Percentiles rank a stretch among this genome's conserved stretches.
Evolutionary conservation across 2,888 invertebrate genomes (phyloP).

Genomic region (Baccha elongata): DNA sequence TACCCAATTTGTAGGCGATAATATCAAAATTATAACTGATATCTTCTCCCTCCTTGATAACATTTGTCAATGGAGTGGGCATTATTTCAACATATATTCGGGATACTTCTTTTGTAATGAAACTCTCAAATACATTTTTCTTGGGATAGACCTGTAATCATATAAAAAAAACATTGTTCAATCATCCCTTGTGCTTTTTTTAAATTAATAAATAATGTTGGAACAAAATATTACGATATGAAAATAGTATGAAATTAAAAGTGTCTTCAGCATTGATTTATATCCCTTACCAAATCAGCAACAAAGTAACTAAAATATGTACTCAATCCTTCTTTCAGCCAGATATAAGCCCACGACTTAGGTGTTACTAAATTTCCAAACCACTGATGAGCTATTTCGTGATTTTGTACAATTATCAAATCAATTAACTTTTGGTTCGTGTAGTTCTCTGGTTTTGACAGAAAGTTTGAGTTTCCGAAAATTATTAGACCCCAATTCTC

Average conservation of each 20-base stretch:
- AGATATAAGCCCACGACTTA: conserved; percentile 88
- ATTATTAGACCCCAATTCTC: conserved; percentile 97
- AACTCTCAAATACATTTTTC: not conserved
- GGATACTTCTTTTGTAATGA: not conserved
- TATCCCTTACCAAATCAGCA: conserved; percentile 77
- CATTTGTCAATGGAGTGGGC: not conserved
- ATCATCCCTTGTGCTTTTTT: no score
- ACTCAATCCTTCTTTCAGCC: conserved; percentile 90
- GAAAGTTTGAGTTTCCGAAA: conserved; percentile 79
- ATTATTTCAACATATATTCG: not conserved
- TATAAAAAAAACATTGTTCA: not conserved
- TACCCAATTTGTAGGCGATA: not conserved
- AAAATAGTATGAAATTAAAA: no score
- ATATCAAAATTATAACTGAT: not conserved
- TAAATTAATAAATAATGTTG: no score
- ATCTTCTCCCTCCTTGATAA: not conserved
- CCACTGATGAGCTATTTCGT: conserved; percentile 89
- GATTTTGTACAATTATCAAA: conserved; percentile 83
- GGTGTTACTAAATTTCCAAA: conserved; percentile 90
- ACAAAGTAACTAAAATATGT: conserved; percentile 79
- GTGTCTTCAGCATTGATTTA: no score
- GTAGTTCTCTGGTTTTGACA: conserved; percentile 80
- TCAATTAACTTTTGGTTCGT: conserved; percentile 74
- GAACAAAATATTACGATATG: no score
- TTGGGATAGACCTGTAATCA: conserved; percentile 82